These are phyloP conservation scores for Scaptomyza cyrtandrae DNA, from an alignment of 2,888 invertebrate species.

Conservation along the genomic window DNA sequence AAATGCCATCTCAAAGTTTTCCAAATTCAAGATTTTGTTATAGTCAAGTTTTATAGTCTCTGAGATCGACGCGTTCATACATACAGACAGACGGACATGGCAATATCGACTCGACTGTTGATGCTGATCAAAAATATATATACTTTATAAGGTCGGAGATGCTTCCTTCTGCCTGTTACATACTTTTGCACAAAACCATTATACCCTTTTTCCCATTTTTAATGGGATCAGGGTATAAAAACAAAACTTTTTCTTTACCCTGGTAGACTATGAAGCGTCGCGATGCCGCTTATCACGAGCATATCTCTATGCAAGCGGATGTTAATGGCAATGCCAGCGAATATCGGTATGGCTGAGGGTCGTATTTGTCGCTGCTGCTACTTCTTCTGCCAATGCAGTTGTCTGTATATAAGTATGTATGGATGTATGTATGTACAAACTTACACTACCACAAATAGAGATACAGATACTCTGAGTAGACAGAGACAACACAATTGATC, in stretches of 20 bases:
- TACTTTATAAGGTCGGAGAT: too few species aligned
- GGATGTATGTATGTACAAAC: background rate
- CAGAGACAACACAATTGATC: slow-evolving; percentile 38
- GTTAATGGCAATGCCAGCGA: slow-evolving; percentile 39
- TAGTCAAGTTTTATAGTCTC: too few species aligned
- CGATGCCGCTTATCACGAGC: slow-evolving; percentile 66
- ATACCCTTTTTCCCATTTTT: too few species aligned
- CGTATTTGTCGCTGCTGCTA: slow-evolving; percentile 17
- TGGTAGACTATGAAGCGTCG: slow-evolving; percentile 22
- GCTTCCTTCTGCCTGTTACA: too few species aligned
- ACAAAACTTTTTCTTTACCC: background rate
- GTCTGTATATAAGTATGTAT: slow-evolving; percentile 32
- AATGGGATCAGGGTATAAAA: too few species aligned
- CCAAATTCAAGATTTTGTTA: too few species aligned
- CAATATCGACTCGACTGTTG: too few species aligned
- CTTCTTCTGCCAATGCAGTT: slow-evolving; percentile 42
- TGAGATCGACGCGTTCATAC: too few species aligned
- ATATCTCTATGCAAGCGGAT: slow-evolving; percentile 62
- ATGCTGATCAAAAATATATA: too few species aligned
- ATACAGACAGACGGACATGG: too few species aligned
- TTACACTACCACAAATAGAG: background rate
- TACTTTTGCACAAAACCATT: too few species aligned
- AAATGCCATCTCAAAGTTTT: too few species aligned
- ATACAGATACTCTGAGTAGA: slow-evolving; percentile 16
- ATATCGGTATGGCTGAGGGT: slow-evolving; percentile 23